Evolutionary conservation across 2,113 vertebrate species (phyloP).

Genomic region (Acrocephalus kingi): DNA sequence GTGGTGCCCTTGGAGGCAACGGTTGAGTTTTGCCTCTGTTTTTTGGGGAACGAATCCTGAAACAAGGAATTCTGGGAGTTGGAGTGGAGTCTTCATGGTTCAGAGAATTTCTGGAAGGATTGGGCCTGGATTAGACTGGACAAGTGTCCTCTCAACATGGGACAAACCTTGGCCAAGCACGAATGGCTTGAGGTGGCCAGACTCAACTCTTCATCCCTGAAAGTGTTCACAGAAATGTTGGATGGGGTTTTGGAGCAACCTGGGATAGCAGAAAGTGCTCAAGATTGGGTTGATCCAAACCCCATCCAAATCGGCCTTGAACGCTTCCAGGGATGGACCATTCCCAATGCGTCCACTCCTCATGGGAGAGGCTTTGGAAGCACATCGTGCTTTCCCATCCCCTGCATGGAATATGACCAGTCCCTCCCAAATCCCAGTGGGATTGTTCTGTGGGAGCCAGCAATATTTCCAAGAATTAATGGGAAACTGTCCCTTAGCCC

Average conservation of each 20-base stretch:
- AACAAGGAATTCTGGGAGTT: not conserved
- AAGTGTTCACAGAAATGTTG: not conserved
- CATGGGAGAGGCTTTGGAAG: not conserved
- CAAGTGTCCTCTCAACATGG: not conserved
- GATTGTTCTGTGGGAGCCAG: not conserved
- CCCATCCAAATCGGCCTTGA: not conserved
- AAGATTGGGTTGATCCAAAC: too few relatives aligned
- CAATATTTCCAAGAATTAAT: not conserved
- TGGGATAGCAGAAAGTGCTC: not conserved
- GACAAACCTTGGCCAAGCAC: not conserved
- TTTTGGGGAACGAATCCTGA: not conserved
- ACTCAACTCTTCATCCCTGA: not conserved
- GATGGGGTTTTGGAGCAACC: not conserved
- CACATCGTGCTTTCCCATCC: not conserved
- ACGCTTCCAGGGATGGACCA: not conserved
- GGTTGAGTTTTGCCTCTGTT: not conserved
- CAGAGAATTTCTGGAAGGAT: not conserved
- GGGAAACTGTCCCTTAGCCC: not conserved
- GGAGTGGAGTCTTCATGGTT: not conserved
- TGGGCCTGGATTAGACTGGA: not conserved
- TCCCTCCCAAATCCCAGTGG: not conserved
- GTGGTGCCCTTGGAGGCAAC: not conserved
- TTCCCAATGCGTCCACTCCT: accelerated
- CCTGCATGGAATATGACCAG: accelerated
- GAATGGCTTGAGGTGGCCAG: not conserved